phyloP scores from a whole-genome alignment of 2,113 vertebrate genomes.

The Pluvianellus socialis region DNA sequence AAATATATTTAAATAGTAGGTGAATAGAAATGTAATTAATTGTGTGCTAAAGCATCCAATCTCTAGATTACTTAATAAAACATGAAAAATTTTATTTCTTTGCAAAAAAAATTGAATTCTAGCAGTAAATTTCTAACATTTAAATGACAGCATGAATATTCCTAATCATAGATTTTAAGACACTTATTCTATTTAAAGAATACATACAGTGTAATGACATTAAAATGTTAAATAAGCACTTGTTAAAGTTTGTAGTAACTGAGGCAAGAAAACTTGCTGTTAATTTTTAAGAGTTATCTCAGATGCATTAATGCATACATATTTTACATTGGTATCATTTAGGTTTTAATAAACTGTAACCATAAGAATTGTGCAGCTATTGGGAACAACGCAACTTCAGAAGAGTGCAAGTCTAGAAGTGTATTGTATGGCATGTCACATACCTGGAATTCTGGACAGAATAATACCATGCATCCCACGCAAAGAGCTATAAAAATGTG shows the following conservation, averaged over 20 bases:
- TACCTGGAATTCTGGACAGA: conserved; percentile 62
- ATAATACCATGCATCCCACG: background rate
- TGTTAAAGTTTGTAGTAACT: background rate
- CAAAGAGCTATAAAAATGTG: conserved; percentile 25
- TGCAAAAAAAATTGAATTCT: background rate
- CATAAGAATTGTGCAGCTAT: background rate
- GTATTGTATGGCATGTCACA: conserved; percentile 4
- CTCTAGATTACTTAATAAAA: background rate
- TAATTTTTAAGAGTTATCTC: background rate
- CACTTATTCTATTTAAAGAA: background rate
- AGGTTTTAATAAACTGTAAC: background rate
- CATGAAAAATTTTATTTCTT: background rate
- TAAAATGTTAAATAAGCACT: background rate
- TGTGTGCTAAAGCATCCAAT: background rate
- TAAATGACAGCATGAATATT: background rate
- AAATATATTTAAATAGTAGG: background rate
- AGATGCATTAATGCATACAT: background rate
- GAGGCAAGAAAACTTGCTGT: background rate
- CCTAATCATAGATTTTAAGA: background rate
- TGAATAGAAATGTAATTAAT: background rate
- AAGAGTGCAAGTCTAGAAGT: conserved; percentile 51
- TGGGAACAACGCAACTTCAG: conserved; percentile 7
- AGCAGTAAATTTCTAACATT: background rate
- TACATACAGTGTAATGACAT: background rate
- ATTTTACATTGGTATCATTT: background rate